A percentile compares a stretch with the other conserved stretches of the same genome.
These are phyloP conservation scores for Brachionus paranguensis DNA, from an alignment of 1,140 invertebrate genomes.

Conservation along the genomic window DNA sequence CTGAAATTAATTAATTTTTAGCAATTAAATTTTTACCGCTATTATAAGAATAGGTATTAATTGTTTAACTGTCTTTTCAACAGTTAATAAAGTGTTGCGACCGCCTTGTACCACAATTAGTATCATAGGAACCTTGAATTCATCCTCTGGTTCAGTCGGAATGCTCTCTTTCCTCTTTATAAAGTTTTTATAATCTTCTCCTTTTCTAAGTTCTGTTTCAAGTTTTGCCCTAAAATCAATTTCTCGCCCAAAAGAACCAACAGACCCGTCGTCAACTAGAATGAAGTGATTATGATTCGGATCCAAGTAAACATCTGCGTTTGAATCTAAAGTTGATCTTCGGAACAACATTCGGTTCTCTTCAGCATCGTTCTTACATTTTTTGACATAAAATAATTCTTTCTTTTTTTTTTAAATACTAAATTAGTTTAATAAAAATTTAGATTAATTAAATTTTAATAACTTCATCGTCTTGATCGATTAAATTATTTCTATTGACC, in stretches of 20 bases:
- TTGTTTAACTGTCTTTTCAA: constrained; percentile 46
- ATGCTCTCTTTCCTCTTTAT: constrained; percentile 41
- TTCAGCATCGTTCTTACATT: not conserved
- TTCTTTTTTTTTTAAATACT: not conserved
- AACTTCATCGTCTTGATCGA: not conserved
- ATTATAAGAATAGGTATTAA: constrained; percentile 53
- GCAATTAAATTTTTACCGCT: not conserved
- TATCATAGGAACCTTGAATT: constrained; percentile 48
- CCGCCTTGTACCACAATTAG: constrained; percentile 55
- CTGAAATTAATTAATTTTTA: not conserved
- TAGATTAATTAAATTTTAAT: not conserved
- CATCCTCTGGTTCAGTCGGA: not conserved
- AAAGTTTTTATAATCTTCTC: constrained; percentile 45
- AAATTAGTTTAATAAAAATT: not conserved
- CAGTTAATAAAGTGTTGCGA: constrained; percentile 51
- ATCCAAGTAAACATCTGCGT: not conserved
- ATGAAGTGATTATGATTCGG: constrained; percentile 34
- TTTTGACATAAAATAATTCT: constrained; percentile 21
- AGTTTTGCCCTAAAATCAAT: constrained; percentile 29
- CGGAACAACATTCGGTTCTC: not conserved
- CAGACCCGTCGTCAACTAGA: constrained; percentile 20
- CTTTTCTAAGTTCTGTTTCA: constrained; percentile 30
- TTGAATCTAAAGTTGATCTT: not conserved
- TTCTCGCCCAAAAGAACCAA: constrained; percentile 34
- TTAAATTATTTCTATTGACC: not conserved